These are phyloP conservation scores for Willowsia nigromaculata DNA, from an alignment of 2,888 invertebrate species.

Conservation along the genomic window DNA sequence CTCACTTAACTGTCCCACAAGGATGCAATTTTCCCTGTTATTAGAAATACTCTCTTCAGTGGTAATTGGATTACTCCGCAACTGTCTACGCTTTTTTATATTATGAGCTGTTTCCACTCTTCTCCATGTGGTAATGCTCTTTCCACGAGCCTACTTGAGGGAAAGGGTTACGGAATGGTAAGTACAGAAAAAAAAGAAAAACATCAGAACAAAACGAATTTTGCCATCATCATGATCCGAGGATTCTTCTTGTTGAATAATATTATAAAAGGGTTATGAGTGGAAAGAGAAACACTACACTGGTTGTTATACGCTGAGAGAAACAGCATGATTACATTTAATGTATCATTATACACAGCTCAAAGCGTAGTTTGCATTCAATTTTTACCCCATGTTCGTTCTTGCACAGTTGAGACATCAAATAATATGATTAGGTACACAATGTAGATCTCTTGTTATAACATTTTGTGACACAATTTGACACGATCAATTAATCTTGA, in stretches of 20 bases:
- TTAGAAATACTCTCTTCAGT: conserved; percentile 59
- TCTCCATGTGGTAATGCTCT: not conserved
- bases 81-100: conserved; percentile 40
- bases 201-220: not conserved
- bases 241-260: not conserved
- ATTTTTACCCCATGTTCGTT: not conserved
- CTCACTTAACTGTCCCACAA: conserved; percentile 62
- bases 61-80: conserved; percentile 65
- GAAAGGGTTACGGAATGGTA: not conserved
- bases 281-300: not conserved
- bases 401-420: not conserved
- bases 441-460: not conserved
- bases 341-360: not conserved
- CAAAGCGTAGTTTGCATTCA: too few relatives aligned
- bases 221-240: not conserved
- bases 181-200: not conserved
- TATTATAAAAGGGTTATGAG: not conserved
- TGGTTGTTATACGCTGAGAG: not conserved
- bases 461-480: not conserved
- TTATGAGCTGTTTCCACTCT: not conserved
- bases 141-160: not conserved
- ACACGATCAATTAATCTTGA: conserved; percentile 7
- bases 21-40: conserved; percentile 60
- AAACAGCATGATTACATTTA: conserved; percentile 7
- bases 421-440: not conserved